Conservation (phyloP, 1,140 invertebrate species). For the Dreissena rostriformis region DNA sequence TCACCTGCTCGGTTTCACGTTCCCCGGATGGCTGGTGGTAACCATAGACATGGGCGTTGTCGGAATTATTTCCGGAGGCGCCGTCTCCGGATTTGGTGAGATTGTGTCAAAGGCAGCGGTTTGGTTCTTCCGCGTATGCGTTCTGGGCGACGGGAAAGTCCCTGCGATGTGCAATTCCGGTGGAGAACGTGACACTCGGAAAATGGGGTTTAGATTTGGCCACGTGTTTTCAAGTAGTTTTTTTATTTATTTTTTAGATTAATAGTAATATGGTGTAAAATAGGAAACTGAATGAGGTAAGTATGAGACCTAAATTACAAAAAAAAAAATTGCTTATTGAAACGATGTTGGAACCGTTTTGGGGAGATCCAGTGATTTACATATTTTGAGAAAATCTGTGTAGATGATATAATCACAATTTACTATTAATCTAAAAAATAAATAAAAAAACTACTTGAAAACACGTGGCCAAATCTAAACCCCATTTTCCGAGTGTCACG, state of each 20-base stretch:
- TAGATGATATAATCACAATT: no score
- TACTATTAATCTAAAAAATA: no score
- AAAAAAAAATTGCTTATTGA: no score
- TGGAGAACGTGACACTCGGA: neutral
- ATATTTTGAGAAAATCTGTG: no score
- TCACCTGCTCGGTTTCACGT: neutral
- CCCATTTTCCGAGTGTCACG: conserved; percentile 14
- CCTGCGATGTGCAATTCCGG: neutral
- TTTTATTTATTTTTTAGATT: no score
- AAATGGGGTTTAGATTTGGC: conserved; percentile 3
- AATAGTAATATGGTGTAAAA: no score
- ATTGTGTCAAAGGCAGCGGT: neutral
- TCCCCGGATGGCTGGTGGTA: conserved; percentile 13
- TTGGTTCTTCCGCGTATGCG: conserved; percentile 9
- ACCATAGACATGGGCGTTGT: neutral
- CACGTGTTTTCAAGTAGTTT: neutral
- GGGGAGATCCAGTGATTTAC: no score
- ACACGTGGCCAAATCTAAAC: neutral
- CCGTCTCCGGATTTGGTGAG: neutral
- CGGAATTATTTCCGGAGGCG: no score
- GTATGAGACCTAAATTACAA: no score
- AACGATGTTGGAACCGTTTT: no score
- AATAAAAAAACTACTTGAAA: neutral
- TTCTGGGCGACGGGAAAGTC: neutral
- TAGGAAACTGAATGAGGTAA: no score